These are phyloP conservation scores for Bubalus kerabau DNA, from an alignment of 2,113 vertebrate species.

Conservation along the genomic window DNA sequence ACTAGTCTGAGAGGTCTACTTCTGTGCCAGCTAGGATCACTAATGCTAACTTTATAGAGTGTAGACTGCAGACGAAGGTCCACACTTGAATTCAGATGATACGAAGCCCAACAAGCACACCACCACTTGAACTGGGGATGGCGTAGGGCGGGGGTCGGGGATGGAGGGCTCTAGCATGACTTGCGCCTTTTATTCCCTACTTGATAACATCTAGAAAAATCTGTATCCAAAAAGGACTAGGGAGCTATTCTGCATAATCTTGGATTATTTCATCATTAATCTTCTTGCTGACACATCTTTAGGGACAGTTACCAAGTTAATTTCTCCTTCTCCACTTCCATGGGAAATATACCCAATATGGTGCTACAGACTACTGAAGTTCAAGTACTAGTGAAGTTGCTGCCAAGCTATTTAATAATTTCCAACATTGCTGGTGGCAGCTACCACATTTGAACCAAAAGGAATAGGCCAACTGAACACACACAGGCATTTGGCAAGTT, in stretches of 20 bases:
- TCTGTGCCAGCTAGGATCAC: neutral
- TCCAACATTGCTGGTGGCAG: neutral
- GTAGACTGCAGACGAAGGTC: neutral
- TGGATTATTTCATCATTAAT: neutral
- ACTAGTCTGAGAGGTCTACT: neutral
- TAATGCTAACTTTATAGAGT: neutral
- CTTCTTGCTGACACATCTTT: neutral
- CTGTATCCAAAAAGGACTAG: neutral
- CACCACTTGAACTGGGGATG: neutral
- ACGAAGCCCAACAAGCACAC: neutral
- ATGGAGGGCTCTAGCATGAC: neutral
- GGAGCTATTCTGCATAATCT: neutral
- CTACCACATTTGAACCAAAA: neutral
- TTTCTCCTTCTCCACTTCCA: neutral
- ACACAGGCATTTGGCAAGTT: neutral
- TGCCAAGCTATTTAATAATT: neutral
- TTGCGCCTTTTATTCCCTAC: neutral
- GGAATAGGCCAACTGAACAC: neutral
- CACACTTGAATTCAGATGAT: neutral
- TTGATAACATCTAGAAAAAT: neutral
- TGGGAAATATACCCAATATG: neutral
- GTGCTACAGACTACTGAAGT: neutral
- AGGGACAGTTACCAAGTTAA: neutral
- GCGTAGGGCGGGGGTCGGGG: rapidly evolving
- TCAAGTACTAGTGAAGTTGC: neutral